Evolutionary conservation across 2,113 vertebrate species (phyloP), one percentile per base, ranked within the genome.

Genomic region (Peucedramus taeniatus): DNA sequence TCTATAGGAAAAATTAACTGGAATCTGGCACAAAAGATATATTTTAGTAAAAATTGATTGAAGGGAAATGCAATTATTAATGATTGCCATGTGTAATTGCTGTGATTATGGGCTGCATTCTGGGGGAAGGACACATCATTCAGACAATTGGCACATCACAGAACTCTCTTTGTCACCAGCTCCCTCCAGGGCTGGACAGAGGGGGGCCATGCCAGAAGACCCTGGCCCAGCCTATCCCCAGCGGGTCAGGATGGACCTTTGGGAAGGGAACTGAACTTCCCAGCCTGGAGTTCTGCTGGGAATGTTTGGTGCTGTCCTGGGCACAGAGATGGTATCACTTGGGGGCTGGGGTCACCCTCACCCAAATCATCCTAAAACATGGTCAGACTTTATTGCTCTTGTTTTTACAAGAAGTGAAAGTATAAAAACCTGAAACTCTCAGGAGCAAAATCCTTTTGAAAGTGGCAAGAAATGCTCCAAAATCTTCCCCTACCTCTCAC

Each of bases 21-120:
- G 70, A 89, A 81, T 63, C 83, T 93, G 93, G 89, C 91, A 94
- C 69, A 83, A 83, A 90, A 76, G 64, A 86, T 81, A 3, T 70
- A 74, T 90, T 94, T 90, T 27, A 59, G 56, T n/a, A 78, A 74
- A 77, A 93, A 93, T 40, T 63, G 94, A 89, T 90, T 59, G 92
- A 83, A 90, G 68, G 23, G 51, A 92, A 92, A 95, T 66, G 86
- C 51, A 89, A 92, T 96, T 92, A 97, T 92, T 93, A 92, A 86
- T 92, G 90, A 96, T 90, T 95, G 86, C 63, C 71, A 66, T 13
- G 56, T 66, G 13, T 92, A 95, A 94, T 94, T 89, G 68, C 95
- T 83, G 71, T 94, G 94, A 93, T 92, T 89, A 81, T 28, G 70
- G 77, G 70, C 74, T 89, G 77, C 77, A 79, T 89, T 81, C 81